Base-by-base conservation (phyloP, 2,113 vertebrate species). In the Nymphicus hollandicus region DNA sequence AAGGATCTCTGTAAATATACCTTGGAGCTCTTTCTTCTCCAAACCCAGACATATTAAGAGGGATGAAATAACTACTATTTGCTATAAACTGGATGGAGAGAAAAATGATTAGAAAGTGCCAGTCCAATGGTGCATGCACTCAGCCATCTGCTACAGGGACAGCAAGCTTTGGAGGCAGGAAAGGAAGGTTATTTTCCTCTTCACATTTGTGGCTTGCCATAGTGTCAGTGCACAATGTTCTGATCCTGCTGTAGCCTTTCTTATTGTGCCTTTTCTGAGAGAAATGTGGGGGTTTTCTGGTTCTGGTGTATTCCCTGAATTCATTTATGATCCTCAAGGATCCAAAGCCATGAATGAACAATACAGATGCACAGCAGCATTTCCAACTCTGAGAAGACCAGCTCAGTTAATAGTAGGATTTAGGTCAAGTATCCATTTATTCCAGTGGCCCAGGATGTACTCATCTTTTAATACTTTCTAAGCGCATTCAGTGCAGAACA, bases 91-190 rank as follows among this genome's bases (percentile, higher is more conserved):
- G 82, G 46, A 55, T 81, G 47, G 52, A 88, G 68, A 47, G 17
- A 35, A 79, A 91, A 83, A 91, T 81, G 0, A 88, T 68, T 53
- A 88, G 82, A 92, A 93, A 84, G 35, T 2, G 3, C 65, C 55
- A 74, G 37, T 84, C 76, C 17, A 27, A 43, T 47, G 72, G 33
- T 93, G 71, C 93, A 8, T 91, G 64, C 68, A 71, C 47, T 91
- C 85, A 44, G 37, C 90, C 91, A 86, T 88, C 94, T 96, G 93
- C 76, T 88, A 13, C 33, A 44, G 88, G 68, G 85, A 88, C 68
- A 74, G 33, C 0, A 17, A 88, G 71, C 52, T 86, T 88, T 44
- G 39, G 60, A 92, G 64, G 47, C 7, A 17, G 53, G 74, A 64
- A 89, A 49, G 2, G 4, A 50, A 58, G 47, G 16, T 24, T 91